Base-by-base conservation (phyloP, 2,113 vertebrate species). In the Melanerpes aurifrons region DNA sequence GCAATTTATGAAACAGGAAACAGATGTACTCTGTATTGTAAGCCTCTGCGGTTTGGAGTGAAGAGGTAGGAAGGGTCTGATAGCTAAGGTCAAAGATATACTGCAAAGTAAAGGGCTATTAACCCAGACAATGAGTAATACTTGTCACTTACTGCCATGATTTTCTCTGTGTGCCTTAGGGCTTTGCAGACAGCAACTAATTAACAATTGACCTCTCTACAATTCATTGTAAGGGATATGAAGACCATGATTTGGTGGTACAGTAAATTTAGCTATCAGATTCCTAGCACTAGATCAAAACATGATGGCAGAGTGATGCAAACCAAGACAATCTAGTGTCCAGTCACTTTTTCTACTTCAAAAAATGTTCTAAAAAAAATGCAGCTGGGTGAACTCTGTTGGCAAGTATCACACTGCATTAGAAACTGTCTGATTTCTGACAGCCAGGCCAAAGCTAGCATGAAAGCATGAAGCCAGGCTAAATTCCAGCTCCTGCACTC, bases 1-100 rank as follows among this genome's bases (percentile, higher is more conserved):
- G 72, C 53, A 43, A 8, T 82, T 93, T 80, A 18, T 88, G 92
- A 77, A 91, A 95, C 87, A 95, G 96, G 96, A 97, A 97, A 95
- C 95, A 97, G 92, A 96, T 95, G 94, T 25, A 25, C 64, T 86
- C 47, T 62, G 26, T 56, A 84, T 20, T 0, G 43, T 92, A 90
- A 56, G 67, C 56, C 81, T 58, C 82, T 87, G 92, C 69, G 92
- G 87, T 89, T 86, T 77, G 70, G n/a, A 82, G 64, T 20, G 47
- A 35, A 66, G 82, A 81, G 77, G 76, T 89, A 45, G 69, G 71
- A 82, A 80, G 79, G 63, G 25, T 32, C 12, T 50, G 54, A 82
- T 59, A 24, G 57, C 53, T 37, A 32, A 87, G 68, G 67, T 73
- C 91, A 91, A 66, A 86, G 66, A 72, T 45, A 58, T 2, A 29